Evolutionary conservation across 2,113 vertebrate genomes (phyloP).

Genomic region (Platichthys stellatus): DNA sequence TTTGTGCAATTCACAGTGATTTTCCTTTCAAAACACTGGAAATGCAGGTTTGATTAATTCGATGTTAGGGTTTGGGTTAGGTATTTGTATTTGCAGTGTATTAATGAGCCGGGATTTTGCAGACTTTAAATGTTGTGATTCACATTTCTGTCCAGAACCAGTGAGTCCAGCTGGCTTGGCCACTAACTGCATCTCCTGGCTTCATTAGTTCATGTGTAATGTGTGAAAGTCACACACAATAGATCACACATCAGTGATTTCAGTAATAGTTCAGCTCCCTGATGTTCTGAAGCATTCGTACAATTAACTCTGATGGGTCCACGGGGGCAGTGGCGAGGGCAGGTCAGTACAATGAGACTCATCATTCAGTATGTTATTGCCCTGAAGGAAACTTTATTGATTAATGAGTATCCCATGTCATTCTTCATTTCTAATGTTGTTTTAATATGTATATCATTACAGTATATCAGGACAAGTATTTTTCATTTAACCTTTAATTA

Average conservation of each 20-base stretch:
- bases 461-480: no score
- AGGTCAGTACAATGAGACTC: neutral
- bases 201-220: conserved; percentile 13
- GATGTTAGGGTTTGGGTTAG: neutral
- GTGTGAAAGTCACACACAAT: conserved; percentile 24
- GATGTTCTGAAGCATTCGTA: conserved; percentile 1
- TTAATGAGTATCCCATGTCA: neutral
- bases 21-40: conserved; percentile 28
- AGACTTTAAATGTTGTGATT: conserved; percentile 27
- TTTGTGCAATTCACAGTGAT: conserved; percentile 15
- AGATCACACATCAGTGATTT: conserved; percentile 19
- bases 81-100: neutral
- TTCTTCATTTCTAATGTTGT: neutral
- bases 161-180: conserved; percentile 24
- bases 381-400: neutral
- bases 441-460: neutral
- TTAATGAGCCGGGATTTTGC: no score
- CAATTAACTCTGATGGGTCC: neutral
- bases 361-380: neutral
- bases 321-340: neutral
- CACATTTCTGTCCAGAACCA: conserved; percentile 11
- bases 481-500: no score
- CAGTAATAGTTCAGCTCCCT: conserved; percentile 4
- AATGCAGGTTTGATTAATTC: conserved; percentile 43
- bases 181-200: neutral